These are phyloP conservation scores for Dusona sp. DNA, from an alignment of 2,888 invertebrate species.

Conservation along the genomic window DNA sequence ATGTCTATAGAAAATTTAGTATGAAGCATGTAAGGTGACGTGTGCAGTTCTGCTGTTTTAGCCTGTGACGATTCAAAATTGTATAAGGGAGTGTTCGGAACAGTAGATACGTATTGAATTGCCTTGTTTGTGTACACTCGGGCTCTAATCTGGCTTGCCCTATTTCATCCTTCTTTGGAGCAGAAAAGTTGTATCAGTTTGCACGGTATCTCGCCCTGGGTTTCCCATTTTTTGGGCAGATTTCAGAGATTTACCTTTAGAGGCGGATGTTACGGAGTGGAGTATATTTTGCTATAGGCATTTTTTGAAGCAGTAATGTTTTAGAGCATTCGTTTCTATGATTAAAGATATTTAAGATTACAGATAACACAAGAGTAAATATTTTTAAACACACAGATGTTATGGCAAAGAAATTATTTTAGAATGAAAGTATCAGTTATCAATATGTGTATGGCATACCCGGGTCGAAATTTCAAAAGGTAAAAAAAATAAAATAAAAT, in stretches of 20 bases:
- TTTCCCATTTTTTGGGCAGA: neutral
- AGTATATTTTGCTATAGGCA: neutral
- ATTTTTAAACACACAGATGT: no score
- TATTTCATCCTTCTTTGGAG: neutral
- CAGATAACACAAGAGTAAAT: no score
- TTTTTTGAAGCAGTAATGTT: no score
- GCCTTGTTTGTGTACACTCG: neutral
- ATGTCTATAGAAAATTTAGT: constrained; percentile 22
- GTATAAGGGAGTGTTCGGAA: neutral
- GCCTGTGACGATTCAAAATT: neutral
- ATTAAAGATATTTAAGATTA: no score
- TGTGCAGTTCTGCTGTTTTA: neutral
- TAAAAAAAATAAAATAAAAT: no score
- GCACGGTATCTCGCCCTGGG: neutral
- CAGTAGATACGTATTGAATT: constrained; percentile 1
- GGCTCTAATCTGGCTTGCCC: neutral
- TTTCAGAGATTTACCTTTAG: neutral
- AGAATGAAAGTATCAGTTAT: no score
- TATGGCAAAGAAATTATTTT: no score
- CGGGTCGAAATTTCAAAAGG: no score
- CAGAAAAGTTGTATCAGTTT: constrained; percentile 1
- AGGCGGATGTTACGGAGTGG: neutral
- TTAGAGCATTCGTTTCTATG: no score
- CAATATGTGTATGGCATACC: no score
- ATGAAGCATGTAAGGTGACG: neutral